phyloP scores from a whole-genome alignment of 2,888 invertebrate species.

The Scrobipalpa atriplicella region DNA sequence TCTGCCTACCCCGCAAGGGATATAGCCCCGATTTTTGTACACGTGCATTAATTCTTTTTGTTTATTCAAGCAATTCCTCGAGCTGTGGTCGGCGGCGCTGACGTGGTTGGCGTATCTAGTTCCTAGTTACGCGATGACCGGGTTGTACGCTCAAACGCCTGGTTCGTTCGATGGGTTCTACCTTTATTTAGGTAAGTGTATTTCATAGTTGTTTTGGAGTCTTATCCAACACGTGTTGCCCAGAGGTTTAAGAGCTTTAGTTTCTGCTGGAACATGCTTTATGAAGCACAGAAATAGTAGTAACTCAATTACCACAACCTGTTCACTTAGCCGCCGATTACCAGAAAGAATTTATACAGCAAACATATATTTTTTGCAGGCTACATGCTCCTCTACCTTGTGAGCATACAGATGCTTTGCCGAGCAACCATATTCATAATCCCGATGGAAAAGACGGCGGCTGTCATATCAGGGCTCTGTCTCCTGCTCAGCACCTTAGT shows the following conservation, averaged over 20 bases:
- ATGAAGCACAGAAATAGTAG: no score
- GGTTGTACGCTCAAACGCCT: conserved; percentile 87
- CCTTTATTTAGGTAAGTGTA: conserved; percentile 85
- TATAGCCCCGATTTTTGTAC: no score
- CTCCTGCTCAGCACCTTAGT: conserved; percentile 84
- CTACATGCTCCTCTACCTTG: conserved; percentile 87
- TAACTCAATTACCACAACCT: no score
- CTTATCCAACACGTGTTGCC: no score
- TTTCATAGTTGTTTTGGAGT: no score
- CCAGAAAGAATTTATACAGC: no score
- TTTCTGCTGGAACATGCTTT: no score
- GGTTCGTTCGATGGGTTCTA: conserved; percentile 87
- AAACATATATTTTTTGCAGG: conserved; percentile 68
- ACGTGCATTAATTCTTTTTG: conserved; percentile 10
- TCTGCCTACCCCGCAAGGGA: no score
- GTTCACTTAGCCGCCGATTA: no score
- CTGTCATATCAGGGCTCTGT: conserved; percentile 83
- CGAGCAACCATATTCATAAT: conserved; percentile 86
- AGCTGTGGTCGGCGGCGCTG: conserved; percentile 89
- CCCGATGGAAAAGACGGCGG: conserved; percentile 85
- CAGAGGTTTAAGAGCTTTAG: no score
- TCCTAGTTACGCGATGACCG: conserved; percentile 95
- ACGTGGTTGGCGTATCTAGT: conserved; percentile 93
- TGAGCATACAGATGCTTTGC: conserved; percentile 86
- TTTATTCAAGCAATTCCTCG: conserved; percentile 86